Conservation (phyloP, 2,888 invertebrate genomes). For the Aethes cnicana region DNA sequence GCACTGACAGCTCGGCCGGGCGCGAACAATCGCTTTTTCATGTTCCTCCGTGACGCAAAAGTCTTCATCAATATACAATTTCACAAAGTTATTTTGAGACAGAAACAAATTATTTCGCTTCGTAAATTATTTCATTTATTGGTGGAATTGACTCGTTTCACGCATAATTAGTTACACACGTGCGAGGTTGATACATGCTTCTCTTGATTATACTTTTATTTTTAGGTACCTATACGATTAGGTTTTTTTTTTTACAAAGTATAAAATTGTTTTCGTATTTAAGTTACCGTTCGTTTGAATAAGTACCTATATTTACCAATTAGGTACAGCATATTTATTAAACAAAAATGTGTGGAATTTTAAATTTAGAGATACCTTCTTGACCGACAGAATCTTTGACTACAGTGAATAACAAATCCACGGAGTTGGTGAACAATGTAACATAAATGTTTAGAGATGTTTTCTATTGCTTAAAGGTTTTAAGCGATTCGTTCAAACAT, state of each 20-base stretch:
- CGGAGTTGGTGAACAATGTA: constrained; percentile 55
- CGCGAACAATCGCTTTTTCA: constrained; percentile 33
- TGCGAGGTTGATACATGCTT: constrained; percentile 1
- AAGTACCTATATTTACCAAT: too few relatives aligned
- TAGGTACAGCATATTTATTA: too few relatives aligned
- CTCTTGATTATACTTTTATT: neutral
- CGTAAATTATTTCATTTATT: constrained; percentile 18
- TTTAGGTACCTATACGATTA: too few relatives aligned
- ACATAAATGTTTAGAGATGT: constrained; percentile 67
- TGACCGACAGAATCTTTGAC: too few relatives aligned
- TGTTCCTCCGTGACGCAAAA: constrained; percentile 8
- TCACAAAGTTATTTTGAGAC: constrained; percentile 5
- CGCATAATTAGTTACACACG: constrained; percentile 23
- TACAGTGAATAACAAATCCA: constrained; percentile 37
- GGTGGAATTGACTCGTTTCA: constrained; percentile 19
- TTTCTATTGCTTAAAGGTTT: constrained; percentile 60
- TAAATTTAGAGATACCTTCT: too few relatives aligned
- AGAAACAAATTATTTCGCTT: constrained; percentile 13
- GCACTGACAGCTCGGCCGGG: constrained; percentile 42
- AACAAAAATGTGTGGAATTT: too few relatives aligned
- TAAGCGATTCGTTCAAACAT: constrained; percentile 52
- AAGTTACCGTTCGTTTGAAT: too few relatives aligned
- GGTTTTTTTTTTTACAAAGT: too few relatives aligned
- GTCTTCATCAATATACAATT: constrained; percentile 4
- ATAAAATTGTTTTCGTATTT: too few relatives aligned